Base-by-base conservation (phyloP, 2,113 vertebrate genomes). In the Prolemur simus region DNA sequence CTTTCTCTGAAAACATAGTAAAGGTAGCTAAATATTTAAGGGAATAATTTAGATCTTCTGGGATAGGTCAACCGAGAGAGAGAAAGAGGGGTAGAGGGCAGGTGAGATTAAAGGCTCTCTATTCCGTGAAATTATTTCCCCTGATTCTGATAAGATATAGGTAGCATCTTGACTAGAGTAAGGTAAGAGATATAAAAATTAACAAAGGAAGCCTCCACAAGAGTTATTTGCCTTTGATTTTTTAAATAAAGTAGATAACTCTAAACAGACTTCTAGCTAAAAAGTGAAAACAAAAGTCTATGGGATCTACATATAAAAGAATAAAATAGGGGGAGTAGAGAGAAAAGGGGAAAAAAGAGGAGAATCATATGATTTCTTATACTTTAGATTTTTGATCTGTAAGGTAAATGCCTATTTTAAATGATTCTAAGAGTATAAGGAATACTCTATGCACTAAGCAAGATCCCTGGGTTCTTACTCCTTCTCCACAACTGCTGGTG, bases 191-290 rank as follows among this genome's bases (percentile, higher is more conserved):
- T 9, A 81, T 8, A 71, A 94, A 85, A 92, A n/a, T 69, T 63
- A 84, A 85, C 5, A 54, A 25, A 64, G 27, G 47, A 84, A 29
- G 58, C 27, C 71, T 82, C 27, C 25, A 25, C 34, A 23, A 56
- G 49, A 73, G 52, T 58, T 69, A 76, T 29, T 12, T 84, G 60
- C 23, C 73, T 95, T 93, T 89, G 15, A 74, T 37, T 37, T 14
- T 29, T 23, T 49, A 25, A 12, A 47, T 45, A 45, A 96, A 90
- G 20, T 58, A 96, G 21, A 52, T 54, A 80, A 71, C 42, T 87
- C 42, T 14, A 92, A 86, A 66, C 60, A 94, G 84, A 92, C 88
- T 96, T 96, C 88, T 92, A 77, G 54, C 21, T 96, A 20, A 93
- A 84, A 7, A 91, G 8, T 56, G 18, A 90, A 97, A 94, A 94